phyloP scores from a whole-genome alignment of 2,797 vertebrate species.

The Tauraco hartlaubi region DNA sequence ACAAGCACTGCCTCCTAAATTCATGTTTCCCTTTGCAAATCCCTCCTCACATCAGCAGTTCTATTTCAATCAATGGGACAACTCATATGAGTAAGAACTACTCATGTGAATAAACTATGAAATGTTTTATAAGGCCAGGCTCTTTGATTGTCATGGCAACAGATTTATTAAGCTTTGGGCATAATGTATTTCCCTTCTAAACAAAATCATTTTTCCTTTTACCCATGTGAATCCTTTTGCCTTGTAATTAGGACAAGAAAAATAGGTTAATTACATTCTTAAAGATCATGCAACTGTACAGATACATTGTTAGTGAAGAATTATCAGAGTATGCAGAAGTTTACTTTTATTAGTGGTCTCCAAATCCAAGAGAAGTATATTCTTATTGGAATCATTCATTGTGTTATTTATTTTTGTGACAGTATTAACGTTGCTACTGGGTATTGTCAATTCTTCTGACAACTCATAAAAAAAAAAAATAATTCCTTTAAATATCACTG shows the following conservation, averaged over 20 bases:
- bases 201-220: slow-evolving; percentile 1
- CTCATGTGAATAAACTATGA: slow-evolving; percentile 66
- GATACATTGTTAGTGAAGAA: not conserved
- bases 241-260: slow-evolving; percentile 20
- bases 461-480: not conserved
- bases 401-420: not conserved
- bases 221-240: not conserved
- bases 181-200: slow-evolving; percentile 25
- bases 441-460: not conserved
- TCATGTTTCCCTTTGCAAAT: not conserved
- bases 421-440: not conserved
- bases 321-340: not conserved
- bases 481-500: not conserved
- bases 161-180: slow-evolving; percentile 34
- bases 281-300: not conserved
- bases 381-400: not conserved
- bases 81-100: slow-evolving; percentile 41
- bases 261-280: slow-evolving; percentile 26
- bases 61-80: not conserved
- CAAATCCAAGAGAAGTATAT: not conserved
- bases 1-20: not conserved
- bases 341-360: not conserved
- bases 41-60: not conserved
- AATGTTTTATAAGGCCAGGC: slow-evolving; percentile 24
- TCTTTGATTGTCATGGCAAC: slow-evolving; percentile 61